Base-by-base conservation (phyloP, 2,888 invertebrate genomes). In the Crioceris asparagi region DNA sequence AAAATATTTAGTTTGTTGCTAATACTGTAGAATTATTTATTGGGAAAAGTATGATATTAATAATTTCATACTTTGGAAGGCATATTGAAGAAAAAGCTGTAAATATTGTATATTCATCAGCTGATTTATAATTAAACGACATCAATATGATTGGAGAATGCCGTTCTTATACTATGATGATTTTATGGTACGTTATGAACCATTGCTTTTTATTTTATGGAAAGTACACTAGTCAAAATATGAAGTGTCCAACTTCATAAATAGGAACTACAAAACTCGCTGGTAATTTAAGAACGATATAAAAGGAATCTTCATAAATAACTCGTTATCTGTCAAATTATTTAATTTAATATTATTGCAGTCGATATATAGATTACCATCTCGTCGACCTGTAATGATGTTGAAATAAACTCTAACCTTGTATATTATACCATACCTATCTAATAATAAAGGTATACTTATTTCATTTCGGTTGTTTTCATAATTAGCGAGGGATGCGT, bases 191-290 rank as follows among this genome's bases (percentile, higher is more conserved):
- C 50, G 47, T 53, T 51, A n/a, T 43, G 53, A 51, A 52, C 55
- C 56, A 54, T 53, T 43, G 50, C 49, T 53, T 54, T 44, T 39
- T 41, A 40, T 43, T 30, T 30, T 47, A 53, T 53, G 48, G 63
- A 62, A 60, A 54, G 57, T 61, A 61, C 60, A 61, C 62, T 65
- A 65, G 64, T 64, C 64, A 64, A 62, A 62, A 54, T 38, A 33
- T 59, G 59, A 53, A 53, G 59, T 55, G 47, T 42, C 38, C 45
- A 49, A 56, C 58, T 60, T 57, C 74, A 68, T 69, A 58, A 70
- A 75, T 75, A 76, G 77, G 76, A 77, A 77, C 76, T 77, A 75
- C 75, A 75, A 77, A 76, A 77, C 77, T 77, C 77, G 77, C 77
- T 77, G 75, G 76, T 77, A 72, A 74, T 73, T 73, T 74, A 76